These are phyloP conservation scores for Troilus luridus DNA, from an alignment of 2,888 invertebrate genomes.

Conservation along the genomic window DNA sequence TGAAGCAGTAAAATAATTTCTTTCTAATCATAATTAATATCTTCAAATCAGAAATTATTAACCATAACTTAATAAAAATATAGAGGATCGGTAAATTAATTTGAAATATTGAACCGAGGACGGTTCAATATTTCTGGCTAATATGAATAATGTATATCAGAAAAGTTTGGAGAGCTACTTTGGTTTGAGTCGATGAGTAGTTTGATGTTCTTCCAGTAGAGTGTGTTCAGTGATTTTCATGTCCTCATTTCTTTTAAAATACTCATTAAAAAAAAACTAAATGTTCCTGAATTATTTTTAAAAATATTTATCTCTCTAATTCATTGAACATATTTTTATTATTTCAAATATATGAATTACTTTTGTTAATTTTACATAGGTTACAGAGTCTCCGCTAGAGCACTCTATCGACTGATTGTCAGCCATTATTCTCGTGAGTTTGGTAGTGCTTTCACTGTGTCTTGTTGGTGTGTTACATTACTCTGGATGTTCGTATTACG, in stretches of 20 bases:
- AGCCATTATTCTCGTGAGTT: slow-evolving; percentile 33
- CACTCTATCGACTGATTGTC: neutral
- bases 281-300: neutral
- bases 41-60: neutral
- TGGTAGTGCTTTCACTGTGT: slow-evolving; percentile 2
- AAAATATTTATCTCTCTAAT: neutral
- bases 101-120: neutral
- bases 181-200: neutral
- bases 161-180: neutral
- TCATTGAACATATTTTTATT: neutral
- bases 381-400: slow-evolving; percentile 2
- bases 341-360: neutral
- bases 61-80: neutral
- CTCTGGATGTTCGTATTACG: neutral
- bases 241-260: neutral
- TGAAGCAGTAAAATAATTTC: neutral
- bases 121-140: neutral
- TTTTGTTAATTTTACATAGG: neutral
- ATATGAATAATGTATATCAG: neutral
- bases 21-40: neutral
- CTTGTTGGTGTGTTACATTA: neutral
- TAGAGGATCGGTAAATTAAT: neutral
- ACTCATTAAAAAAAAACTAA: neutral
- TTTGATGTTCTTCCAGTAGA: neutral
- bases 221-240: neutral